Evolutionary conservation across 2,797 vertebrate genomes (phyloP), one percentile per base, ranked within the genome.

Genomic region (Crocodylus rhombifer): DNA sequence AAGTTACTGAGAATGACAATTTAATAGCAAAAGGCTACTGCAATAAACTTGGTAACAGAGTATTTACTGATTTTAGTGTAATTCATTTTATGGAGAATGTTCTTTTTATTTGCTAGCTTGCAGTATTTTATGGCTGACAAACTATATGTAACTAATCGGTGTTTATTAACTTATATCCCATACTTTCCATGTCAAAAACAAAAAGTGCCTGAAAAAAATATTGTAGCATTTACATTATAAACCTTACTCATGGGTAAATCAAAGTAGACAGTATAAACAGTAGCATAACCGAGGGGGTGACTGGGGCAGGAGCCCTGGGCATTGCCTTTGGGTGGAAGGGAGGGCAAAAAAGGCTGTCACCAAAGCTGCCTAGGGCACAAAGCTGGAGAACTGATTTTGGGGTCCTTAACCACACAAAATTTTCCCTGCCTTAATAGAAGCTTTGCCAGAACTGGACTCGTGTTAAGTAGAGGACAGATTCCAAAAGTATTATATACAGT

Each of bases 221-320:
- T 73, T 92, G 84, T 58, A 76, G 12, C 13, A 55, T 76, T 93
- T 85, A n/a, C 11, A 33, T 18, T 77, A 67, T 73, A 42, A 51
- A 51, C 11, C 11, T 84, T 73, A 33, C 14, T 73, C n/a, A 83
- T 26, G 75, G 20, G 9, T 76, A 87, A 30, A 80, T 14, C 4
- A 81, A 92, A 91, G 75, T 67, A 75, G 90, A 62, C 2, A 82
- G 62, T 73, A 51, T 3, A 60, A 75, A 64, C 14, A 51, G 42
- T 51, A 51, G 42, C 42, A 51, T 51, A 51, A 51, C 42, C 10
- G 42, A 11, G 42, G 42, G 42, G 42, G 42, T 51, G 42, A 51
- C 42, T 51, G 42, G 42, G 42, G 42, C 42, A 51, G 42, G 42
- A 10, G 42, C 42, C 42, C 42, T 11, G 42, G 42, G 42, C 42